Evolutionary conservation across 2,797 vertebrate genomes (phyloP).

Genomic region (Pangasius macronema): DNA sequence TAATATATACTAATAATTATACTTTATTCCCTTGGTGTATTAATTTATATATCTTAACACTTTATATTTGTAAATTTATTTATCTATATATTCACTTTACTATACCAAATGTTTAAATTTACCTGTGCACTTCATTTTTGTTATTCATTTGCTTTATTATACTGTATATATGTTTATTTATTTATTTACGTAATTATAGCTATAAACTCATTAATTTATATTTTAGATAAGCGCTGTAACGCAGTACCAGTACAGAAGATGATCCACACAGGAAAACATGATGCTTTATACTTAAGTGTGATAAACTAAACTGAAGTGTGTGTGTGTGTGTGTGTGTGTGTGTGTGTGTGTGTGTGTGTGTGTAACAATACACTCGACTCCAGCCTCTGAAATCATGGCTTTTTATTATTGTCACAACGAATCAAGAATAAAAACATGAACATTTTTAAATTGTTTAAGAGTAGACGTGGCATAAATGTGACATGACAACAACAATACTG

Average conservation of each 20-base stretch:
- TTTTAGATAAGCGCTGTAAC: neutral
- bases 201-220: neutral
- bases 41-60: too few species aligned
- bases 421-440: conserved; percentile 19
- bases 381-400: conserved; percentile 17
- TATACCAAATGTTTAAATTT: too few species aligned
- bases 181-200: neutral
- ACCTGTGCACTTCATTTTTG: too few species aligned
- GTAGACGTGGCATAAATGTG: neutral
- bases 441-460: conserved; percentile 13
- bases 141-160: neutral
- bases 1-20: too few species aligned
- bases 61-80: too few species aligned
- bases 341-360: conserved; percentile 6
- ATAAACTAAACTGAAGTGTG: neutral
- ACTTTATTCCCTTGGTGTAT: too few species aligned
- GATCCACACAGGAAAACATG: neutral
- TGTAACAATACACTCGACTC: neutral
- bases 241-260: neutral
- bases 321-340: neutral
- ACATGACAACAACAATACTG: conserved; percentile 1
- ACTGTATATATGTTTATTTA: neutral
- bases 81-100: too few species aligned
- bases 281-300: neutral
- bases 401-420: conserved; percentile 27